phyloP scores from a whole-genome alignment of 2,888 invertebrate species.

The Scaptodrosophila latifasciaeformis region DNA sequence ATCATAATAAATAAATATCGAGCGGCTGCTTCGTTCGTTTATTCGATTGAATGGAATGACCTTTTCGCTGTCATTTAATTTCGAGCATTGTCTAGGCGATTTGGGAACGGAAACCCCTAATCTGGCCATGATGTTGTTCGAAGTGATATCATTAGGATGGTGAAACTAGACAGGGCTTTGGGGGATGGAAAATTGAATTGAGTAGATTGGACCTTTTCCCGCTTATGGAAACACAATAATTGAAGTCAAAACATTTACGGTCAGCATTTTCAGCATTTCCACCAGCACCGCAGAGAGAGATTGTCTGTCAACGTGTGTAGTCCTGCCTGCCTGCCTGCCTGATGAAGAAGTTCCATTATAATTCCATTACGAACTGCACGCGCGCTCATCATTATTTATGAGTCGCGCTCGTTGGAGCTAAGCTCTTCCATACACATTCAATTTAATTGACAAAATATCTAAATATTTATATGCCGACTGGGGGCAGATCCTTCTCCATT shows the following conservation, averaged over 20 bases:
- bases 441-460: slow-evolving; percentile 27
- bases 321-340: slow-evolving; percentile 2
- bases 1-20: slow-evolving; percentile 66
- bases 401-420: slow-evolving; percentile 20
- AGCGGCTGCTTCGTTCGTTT: slow-evolving; percentile 44
- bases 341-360: slow-evolving; percentile 30
- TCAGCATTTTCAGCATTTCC: slow-evolving; percentile 52
- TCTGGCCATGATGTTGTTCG: slow-evolving; percentile 67
- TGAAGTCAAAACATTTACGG: slow-evolving; percentile 60
- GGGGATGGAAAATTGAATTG: slow-evolving; percentile 53
- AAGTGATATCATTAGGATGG: slow-evolving; percentile 60
- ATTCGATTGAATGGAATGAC: slow-evolving; percentile 62
- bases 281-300: neutral
- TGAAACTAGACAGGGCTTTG: too few relatives aligned
- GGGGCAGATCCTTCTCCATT: too few relatives aligned
- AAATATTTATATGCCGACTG: neutral
- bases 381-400: slow-evolving; percentile 36
- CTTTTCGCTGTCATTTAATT: slow-evolving; percentile 70
- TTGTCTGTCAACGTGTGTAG: too few relatives aligned
- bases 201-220: slow-evolving; percentile 22
- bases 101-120: slow-evolving; percentile 72
- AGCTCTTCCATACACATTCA: slow-evolving; percentile 22
- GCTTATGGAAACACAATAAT: slow-evolving; percentile 32
- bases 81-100: slow-evolving; percentile 67
- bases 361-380: slow-evolving; percentile 30